phyloP scores from a whole-genome alignment of 2,113 vertebrate genomes.

The Notiomystis cincta region DNA sequence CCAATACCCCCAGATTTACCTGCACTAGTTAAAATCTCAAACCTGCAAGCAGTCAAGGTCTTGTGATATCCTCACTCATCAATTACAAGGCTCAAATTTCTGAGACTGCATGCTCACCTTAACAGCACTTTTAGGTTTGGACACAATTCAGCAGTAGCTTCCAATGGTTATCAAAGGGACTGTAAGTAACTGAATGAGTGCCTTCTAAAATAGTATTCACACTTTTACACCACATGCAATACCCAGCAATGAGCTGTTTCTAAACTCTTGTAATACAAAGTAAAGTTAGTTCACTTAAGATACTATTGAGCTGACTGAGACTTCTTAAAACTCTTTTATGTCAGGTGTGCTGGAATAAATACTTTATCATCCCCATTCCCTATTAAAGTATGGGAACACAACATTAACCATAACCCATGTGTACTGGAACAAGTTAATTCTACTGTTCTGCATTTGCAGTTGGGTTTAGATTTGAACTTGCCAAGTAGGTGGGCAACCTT shows the following conservation, averaged over 20 bases:
- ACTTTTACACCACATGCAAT: neutral
- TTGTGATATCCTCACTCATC: neutral
- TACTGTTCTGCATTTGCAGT: neutral
- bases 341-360: neutral
- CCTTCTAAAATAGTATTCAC: neutral
- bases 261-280: neutral
- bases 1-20: neutral
- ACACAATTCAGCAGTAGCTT: neutral
- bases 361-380: neutral
- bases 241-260: neutral
- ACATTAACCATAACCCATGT: accelerated
- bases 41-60: neutral
- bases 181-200: neutral
- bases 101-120: neutral
- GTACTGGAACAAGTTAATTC: neutral
- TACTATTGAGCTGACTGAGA: neutral
- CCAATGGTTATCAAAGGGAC: neutral
- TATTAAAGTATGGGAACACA: neutral
- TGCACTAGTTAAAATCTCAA: neutral
- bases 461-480: neutral
- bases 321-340: neutral
- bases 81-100: neutral
- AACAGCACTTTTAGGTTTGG: neutral
- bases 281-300: neutral
- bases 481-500: neutral